These are phyloP conservation scores for Periophthalmus magnuspinnatus DNA, from an alignment of 2,797 vertebrate species.

Conservation along the genomic window DNA sequence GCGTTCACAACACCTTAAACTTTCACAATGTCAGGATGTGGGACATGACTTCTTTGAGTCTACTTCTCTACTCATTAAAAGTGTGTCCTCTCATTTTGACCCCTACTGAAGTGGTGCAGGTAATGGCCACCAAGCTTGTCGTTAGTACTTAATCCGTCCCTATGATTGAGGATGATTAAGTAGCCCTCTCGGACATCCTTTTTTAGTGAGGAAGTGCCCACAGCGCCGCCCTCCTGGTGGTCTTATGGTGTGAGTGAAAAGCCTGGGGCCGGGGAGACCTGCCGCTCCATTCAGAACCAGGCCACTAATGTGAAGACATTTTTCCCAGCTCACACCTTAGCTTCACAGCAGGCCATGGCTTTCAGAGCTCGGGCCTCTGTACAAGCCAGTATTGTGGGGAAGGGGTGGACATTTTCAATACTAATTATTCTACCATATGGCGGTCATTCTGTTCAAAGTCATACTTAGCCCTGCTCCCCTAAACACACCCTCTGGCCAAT, in stretches of 20 bases:
- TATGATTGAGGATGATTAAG: slow-evolving; percentile 51
- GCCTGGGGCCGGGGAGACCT: slow-evolving; percentile 51
- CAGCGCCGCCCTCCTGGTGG: slow-evolving; percentile 69
- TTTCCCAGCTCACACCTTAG: slow-evolving; percentile 64
- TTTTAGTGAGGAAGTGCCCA: slow-evolving; percentile 55
- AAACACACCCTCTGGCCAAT: slow-evolving; percentile 67
- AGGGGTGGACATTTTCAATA: slow-evolving; percentile 82
- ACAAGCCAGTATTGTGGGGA: slow-evolving; percentile 42
- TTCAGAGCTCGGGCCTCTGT: slow-evolving; percentile 48
- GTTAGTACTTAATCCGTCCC: slow-evolving; percentile 54
- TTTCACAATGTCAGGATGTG: slow-evolving; percentile 22
- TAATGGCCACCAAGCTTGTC: slow-evolving; percentile 45
- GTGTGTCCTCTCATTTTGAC: slow-evolving; percentile 22
- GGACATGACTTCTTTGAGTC: slow-evolving; percentile 32
- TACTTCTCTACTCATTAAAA: slow-evolving; percentile 44
- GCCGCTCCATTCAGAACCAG: slow-evolving; percentile 65
- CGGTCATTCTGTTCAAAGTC: slow-evolving; percentile 85
- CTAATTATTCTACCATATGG: slow-evolving; percentile 99
- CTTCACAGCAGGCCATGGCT: slow-evolving; percentile 79
- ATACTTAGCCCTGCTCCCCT: slow-evolving; percentile 69
- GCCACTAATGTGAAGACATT: slow-evolving; percentile 91
- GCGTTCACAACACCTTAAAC: slow-evolving; percentile 37
- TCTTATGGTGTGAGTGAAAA: slow-evolving; percentile 51
- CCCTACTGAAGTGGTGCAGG: slow-evolving; percentile 23
- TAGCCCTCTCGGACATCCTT: slow-evolving; percentile 42